Percentiles rank a stretch among this genome's conserved stretches.
phyloP scores from a whole-genome alignment of 2,797 vertebrate genomes.

The Lerista edwardsae region DNA sequence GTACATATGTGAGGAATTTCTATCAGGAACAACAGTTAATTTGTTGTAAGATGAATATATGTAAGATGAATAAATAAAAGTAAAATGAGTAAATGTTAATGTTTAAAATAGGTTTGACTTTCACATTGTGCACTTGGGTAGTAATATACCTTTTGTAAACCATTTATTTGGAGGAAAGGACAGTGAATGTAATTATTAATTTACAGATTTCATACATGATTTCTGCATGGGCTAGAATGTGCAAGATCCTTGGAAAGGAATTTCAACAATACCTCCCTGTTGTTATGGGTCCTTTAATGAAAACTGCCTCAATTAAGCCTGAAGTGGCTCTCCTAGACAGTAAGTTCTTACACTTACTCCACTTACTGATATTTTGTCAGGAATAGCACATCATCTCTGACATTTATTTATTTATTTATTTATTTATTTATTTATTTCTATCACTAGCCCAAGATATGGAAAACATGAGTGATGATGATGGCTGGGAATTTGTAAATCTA shows the following conservation, averaged over 20 bases:
- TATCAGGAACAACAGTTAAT: not conserved
- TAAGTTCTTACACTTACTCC: constrained; percentile 74
- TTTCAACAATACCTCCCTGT: constrained; percentile 98
- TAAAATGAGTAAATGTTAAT: not conserved
- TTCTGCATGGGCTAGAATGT: constrained; percentile 99
- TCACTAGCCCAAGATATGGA: constrained; percentile 96
- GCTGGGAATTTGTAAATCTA: constrained; percentile 98
- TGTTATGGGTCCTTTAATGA: constrained; percentile 99
- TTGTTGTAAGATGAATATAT: no score
- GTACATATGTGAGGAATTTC: not conserved
- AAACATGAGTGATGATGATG: constrained; percentile 97
- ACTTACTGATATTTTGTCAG: not conserved
- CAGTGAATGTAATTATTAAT: not conserved
- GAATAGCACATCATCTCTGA: not conserved
- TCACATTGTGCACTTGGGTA: not conserved
- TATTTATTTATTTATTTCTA: no score
- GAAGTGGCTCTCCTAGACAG: constrained; percentile 98
- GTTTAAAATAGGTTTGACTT: constrained; percentile 1
- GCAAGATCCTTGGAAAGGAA: constrained; percentile 98
- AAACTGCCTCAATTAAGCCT: constrained; percentile 98
- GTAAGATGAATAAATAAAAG: no score
- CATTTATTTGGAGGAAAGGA: not conserved
- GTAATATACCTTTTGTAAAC: not conserved
- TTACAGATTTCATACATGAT: constrained; percentile 98
- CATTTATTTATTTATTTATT: no score